Evolutionary conservation across 2,797 vertebrate genomes (phyloP).

Genomic region (Bryconaethiops microstoma): DNA sequence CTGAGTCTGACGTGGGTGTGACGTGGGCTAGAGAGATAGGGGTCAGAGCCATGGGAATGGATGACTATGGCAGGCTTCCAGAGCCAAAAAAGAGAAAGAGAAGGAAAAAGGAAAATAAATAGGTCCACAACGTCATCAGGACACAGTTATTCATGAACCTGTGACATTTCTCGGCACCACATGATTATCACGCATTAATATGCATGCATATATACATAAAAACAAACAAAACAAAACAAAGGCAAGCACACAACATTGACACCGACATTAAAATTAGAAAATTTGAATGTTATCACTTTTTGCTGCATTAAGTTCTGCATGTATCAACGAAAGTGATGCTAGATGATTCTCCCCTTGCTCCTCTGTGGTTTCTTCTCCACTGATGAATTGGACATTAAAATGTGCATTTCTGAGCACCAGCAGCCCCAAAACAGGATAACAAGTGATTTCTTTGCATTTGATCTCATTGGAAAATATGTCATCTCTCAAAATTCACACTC

Average conservation of each 20-base stretch:
- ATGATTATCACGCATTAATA: not conserved
- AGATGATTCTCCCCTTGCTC: not conserved
- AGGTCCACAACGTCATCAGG: not conserved
- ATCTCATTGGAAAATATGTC: constrained; percentile 14
- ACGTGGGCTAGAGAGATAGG: constrained; percentile 4
- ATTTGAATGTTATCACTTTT: not conserved
- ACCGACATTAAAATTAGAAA: not conserved
- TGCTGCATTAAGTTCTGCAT: not conserved
- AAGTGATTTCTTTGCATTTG: not conserved
- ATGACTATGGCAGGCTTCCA: constrained; percentile 18
- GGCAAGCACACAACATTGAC: not conserved
- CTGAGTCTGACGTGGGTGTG: constrained; percentile 7
- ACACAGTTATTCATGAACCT: constrained; percentile 26
- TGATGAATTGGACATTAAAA: constrained; percentile 23
- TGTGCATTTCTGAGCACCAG: constrained; percentile 18
- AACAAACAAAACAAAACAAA: not conserved
- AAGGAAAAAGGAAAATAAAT: constrained; percentile 25
- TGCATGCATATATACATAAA: not conserved
- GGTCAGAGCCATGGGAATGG: constrained; percentile 42
- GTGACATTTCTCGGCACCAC: constrained; percentile 28
- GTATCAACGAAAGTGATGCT: not conserved
- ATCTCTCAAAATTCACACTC: constrained; percentile 6
- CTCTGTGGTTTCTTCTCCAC: not conserved
- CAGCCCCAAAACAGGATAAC: not conserved
- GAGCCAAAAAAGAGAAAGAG: constrained; percentile 12